Percentiles rank a stretch among this genome's conserved stretches.
Evolutionary conservation across 2,888 invertebrate species (phyloP).

Genomic region (Ormyrus thymus): DNA sequence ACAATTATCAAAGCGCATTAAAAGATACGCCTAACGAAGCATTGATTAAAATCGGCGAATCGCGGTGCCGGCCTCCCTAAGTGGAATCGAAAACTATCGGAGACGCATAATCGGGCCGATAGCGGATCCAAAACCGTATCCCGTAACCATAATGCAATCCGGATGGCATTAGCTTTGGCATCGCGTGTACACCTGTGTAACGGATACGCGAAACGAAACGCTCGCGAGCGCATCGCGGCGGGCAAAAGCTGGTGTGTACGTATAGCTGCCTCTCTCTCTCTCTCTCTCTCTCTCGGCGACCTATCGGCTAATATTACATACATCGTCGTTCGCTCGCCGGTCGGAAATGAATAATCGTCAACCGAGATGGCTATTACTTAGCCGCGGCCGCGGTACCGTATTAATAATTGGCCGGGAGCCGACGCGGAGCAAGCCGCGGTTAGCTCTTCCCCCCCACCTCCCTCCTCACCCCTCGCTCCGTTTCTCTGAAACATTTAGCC

Average conservation of each 20-base stretch:
- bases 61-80: background rate
- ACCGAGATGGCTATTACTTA: slow-evolving; percentile 42
- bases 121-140: slow-evolving; percentile 2
- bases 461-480: background rate
- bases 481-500: background rate
- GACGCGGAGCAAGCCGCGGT: no score
- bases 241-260: background rate
- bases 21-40: no score
- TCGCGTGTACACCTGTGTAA: background rate
- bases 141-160: slow-evolving; percentile 21
- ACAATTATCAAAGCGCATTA: no score
- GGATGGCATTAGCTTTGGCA: slow-evolving; percentile 22
- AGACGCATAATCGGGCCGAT: no score
- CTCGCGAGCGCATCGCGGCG: background rate
- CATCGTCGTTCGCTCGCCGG: no score
- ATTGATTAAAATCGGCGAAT: no score
- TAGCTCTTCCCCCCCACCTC: no score
- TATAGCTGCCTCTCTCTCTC: background rate
- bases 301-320: no score
- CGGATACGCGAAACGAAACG: slow-evolving; percentile 10
- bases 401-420: slow-evolving; percentile 36
- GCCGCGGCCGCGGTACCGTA: slow-evolving; percentile 31
- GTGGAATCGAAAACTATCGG: no score
- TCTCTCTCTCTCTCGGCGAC: background rate
- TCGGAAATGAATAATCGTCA: slow-evolving; percentile 48